Evolutionary conservation across 2,797 vertebrate genomes (phyloP).

Genomic region (Gobionotothen gibberifrons): DNA sequence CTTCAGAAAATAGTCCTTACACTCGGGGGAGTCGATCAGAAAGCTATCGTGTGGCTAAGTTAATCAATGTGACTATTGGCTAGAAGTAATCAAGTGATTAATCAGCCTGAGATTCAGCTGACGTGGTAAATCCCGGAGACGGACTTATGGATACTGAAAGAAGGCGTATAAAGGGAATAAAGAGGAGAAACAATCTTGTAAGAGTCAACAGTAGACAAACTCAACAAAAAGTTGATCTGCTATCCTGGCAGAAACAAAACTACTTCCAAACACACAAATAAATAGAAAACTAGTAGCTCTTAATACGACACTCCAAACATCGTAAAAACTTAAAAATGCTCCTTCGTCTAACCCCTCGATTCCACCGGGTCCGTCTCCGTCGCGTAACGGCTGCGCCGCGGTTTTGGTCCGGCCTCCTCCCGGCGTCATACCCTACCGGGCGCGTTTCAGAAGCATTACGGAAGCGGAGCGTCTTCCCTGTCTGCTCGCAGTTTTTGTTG

Average conservation of each 20-base stretch:
- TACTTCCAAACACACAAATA: neutral
- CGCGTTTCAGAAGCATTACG: too few species aligned
- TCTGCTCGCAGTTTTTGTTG: too few species aligned
- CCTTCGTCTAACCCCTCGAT: neutral
- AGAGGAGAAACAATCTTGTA: too few species aligned
- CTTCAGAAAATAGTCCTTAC: conserved; percentile 23
- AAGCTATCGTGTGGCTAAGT: conserved; percentile 51
- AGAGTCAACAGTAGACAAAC: too few species aligned
- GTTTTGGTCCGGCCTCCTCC: too few species aligned
- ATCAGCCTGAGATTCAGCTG: conserved; percentile 61
- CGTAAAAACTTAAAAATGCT: neutral
- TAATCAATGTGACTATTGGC: conserved; percentile 71
- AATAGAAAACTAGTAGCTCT: neutral
- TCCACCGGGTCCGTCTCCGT: too few species aligned
- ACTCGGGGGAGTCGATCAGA: conserved; percentile 39
- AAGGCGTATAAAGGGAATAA: neutral
- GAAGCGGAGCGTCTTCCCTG: too few species aligned
- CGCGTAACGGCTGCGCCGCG: too few species aligned
- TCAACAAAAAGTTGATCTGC: too few species aligned
- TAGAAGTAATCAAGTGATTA: conserved; percentile 71
- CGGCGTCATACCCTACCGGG: too few species aligned
- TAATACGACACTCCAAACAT: conserved; percentile 10
- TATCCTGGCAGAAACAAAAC: neutral
- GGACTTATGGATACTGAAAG: conserved; percentile 44
- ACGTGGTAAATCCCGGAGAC: conserved; percentile 40